phyloP scores from a whole-genome alignment of 2,888 invertebrate species.

The Drosophila kambysellisi region DNA sequence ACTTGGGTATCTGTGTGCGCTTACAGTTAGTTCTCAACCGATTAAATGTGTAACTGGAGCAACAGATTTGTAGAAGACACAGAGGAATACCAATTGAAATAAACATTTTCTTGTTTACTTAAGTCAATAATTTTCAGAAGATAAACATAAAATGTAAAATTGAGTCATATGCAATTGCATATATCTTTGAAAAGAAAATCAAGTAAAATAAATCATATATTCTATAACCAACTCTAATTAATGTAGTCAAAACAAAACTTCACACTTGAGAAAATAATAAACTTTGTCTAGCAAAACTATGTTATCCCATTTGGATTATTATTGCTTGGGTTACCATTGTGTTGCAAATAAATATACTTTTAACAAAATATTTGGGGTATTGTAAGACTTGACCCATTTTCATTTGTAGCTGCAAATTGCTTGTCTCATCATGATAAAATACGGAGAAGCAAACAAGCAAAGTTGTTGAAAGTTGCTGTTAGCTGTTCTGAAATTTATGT shows the following conservation, averaged over 20 bases:
- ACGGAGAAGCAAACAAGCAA: slow-evolving; percentile 1
- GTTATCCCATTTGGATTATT: not conserved
- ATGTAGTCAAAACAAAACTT: too few relatives aligned
- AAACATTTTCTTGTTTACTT: not conserved
- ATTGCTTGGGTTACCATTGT: not conserved
- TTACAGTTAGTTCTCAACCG: slow-evolving; percentile 13
- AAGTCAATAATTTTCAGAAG: not conserved
- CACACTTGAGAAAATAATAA: not conserved
- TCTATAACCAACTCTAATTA: not conserved
- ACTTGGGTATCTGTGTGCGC: not conserved
- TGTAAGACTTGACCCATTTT: not conserved
- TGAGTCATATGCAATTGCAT: not conserved
- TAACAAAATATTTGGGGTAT: not conserved
- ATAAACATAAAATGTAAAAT: not conserved
- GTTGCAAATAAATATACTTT: not conserved
- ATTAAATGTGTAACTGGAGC: not conserved
- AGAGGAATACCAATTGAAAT: not conserved
- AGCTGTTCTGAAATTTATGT: not conserved
- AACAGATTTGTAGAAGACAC: not conserved
- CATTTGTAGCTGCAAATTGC: not conserved
- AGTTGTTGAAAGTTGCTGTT: slow-evolving; percentile 8
- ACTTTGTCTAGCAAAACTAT: not conserved
- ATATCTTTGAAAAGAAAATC: not conserved
- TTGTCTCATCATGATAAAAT: not conserved
- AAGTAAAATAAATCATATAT: not conserved